phyloP scores from a whole-genome alignment of 2,797 vertebrate genomes.

The Telmatherina bonti region DNA sequence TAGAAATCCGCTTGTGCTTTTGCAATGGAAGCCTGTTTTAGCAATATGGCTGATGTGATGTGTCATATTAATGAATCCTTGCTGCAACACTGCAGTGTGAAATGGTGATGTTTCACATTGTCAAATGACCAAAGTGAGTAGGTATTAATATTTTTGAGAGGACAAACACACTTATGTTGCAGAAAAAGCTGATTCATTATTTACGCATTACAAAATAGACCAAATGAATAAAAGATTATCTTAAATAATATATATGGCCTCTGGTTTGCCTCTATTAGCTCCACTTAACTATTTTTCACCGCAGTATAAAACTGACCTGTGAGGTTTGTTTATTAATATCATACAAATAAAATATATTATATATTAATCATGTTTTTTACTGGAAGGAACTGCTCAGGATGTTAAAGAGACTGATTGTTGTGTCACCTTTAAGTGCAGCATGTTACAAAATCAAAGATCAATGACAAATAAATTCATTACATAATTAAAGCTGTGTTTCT shows the following conservation, averaged over 20 bases:
- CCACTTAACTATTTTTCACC: not conserved
- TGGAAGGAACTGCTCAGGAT: too few relatives aligned
- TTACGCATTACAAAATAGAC: constrained; percentile 4
- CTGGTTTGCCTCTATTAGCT: not conserved
- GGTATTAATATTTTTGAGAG: not conserved
- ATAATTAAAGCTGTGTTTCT: too few relatives aligned
- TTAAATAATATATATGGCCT: constrained; percentile 8
- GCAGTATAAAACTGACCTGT: not conserved
- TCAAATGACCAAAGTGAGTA: not conserved
- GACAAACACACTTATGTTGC: not conserved
- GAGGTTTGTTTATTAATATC: not conserved
- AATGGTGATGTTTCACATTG: too few relatives aligned
- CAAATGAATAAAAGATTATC: constrained; percentile 14
- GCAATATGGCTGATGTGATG: too few relatives aligned
- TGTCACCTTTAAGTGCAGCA: too few relatives aligned
- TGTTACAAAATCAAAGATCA: too few relatives aligned
- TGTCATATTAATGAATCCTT: too few relatives aligned
- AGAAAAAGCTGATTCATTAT: not conserved
- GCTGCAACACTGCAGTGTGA: too few relatives aligned
- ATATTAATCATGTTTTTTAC: too few relatives aligned
- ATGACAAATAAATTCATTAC: too few relatives aligned
- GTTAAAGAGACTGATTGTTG: too few relatives aligned
- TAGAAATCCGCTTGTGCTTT: not conserved
- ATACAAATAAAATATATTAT: not conserved
- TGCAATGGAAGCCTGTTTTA: not conserved